A percentile compares a stretch with the other conserved stretches of the same genome.
Evolutionary conservation across 2,113 vertebrate species (phyloP).

Genomic region (Rousettus leschenaultii): DNA sequence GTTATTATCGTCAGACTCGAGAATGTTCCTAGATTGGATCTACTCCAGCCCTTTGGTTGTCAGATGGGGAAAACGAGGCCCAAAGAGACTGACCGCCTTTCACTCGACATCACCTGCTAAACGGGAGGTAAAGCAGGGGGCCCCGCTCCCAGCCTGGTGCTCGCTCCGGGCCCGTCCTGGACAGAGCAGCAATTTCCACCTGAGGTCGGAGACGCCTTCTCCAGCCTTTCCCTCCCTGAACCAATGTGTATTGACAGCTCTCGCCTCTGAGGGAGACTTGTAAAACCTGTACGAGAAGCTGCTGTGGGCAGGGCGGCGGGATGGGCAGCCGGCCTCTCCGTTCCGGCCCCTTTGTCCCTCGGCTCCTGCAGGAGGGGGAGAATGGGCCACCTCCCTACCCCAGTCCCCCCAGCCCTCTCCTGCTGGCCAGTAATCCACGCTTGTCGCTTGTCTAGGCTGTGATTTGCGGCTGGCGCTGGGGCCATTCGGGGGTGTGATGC

Average conservation of each 20-base stretch:
- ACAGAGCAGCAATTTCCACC: background rate
- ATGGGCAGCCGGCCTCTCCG: background rate
- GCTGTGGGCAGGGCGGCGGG: background rate
- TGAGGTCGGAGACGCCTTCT: background rate
- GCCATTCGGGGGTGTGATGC: background rate
- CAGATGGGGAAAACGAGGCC: background rate
- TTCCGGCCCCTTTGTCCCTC: constrained; percentile 27
- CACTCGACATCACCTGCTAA: accelerated
- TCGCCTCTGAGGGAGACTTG: constrained; percentile 15
- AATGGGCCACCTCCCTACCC: background rate
- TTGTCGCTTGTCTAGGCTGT: background rate
- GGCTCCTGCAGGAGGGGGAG: background rate
- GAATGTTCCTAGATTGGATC: background rate
- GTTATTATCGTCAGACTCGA: background rate
- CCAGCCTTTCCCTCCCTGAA: constrained; percentile 42
- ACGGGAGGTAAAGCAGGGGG: accelerated
- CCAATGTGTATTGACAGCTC: constrained; percentile 50
- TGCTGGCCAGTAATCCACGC: background rate
- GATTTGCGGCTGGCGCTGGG: background rate
- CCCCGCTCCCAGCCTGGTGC: accelerated
- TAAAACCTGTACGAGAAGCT: constrained; percentile 54
- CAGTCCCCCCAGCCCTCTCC: background rate
- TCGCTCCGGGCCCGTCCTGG: background rate
- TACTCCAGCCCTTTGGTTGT: background rate
- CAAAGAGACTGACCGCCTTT: background rate